Base-by-base conservation (phyloP, 2,888 invertebrate genomes). In the Ornithoptera priamus region DNA sequence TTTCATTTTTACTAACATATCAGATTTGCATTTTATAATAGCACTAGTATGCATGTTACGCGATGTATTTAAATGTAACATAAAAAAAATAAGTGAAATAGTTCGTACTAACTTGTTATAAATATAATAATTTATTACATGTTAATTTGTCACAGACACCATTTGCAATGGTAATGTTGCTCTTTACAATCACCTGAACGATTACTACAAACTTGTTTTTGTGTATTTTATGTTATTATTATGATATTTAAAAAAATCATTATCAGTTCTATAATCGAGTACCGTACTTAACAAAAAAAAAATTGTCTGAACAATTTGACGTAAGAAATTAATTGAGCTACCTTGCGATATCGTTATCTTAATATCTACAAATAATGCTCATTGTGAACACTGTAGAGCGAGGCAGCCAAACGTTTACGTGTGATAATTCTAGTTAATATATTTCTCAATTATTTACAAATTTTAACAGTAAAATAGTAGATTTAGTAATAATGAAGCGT, bases 281-380 rank as follows among this genome's bases (percentile, higher is more conserved):
- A 53, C 53, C n/a, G 53, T 12, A 53, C 0, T 53, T 53, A 12
- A n/a, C 10, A 42, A 7, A n/a, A 53, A n/a, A 53, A 50, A 30
- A 30, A 30, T 30, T 50, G 53, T 53, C 53, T 6, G 18, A 53
- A 64, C 64, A 67, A 65, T 70, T 71, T 71, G 66, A 62, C 69
- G 60, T 73, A 65, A 68, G 65, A 69, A 72, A 71, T 81, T 80
- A 81, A 84, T 85, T 85, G 75, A 78, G 81, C 81, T 86, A 81
- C 85, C 82, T 85, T 83, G 85, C 82, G 89, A 83, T 90, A 90
- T 85, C 87, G 80, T 90, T 91, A 91, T 91, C 92, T 85, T 76
- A 87, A 80, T 87, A 87, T 88, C 88, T 85, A 86, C 85, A 86
- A 85, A 84, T 85, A 83, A 77, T 84, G 80, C 85, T 89, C 85